Base-by-base conservation (phyloP, 2,113 vertebrate genomes). In the Tursiops truncatus region DNA sequence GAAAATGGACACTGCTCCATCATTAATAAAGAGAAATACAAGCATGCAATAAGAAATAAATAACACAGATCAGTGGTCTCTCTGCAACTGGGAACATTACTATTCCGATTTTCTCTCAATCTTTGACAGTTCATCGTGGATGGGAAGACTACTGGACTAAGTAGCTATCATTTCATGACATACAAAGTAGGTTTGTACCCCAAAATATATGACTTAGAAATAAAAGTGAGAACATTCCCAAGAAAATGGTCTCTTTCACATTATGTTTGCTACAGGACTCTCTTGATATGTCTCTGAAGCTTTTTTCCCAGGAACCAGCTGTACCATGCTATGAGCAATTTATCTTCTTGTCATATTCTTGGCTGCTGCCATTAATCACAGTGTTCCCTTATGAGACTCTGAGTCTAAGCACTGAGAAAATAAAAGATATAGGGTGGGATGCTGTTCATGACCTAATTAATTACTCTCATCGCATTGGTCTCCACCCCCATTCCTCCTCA, bases 331-430 rank as follows among this genome's bases (percentile, higher is more conserved):
- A 41, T 15, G 83, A 95, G 80, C 92, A 90, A 90, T 96, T 95
- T 85, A 87, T 97, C 96, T 92, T 90, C 89, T 21, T 60, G 96
- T 89, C 98, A 97, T 70, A 94, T 25, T 88, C 80, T 80, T 95
- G 97, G 96, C 89, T 79, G 60, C 65, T 77, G 58, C 86, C 93
- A 91, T 97, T 89, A 93, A 95, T 94, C 93, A 97, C 77, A 50
- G 68, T n/a, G 63, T 83, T 92, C 89, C 95, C 74, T 93, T 62
- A 73, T 67, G 89, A 91, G 71, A 68, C 36, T 79, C 77, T 80
- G 63, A 82, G 53, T 71, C 80, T 87, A 70, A 84, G 60, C 85
- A 71, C 70, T 44, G 67, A 95, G 67, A 93, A 94, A 96, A 74
- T 83, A 85, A 91, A 92, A 97, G 85, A 67, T n/a, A 23, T 0